A percentile compares a stretch with the other conserved stretches of the same genome.
Evolutionary conservation across 2,113 vertebrate species (phyloP).

Genomic region (Mola mola): DNA sequence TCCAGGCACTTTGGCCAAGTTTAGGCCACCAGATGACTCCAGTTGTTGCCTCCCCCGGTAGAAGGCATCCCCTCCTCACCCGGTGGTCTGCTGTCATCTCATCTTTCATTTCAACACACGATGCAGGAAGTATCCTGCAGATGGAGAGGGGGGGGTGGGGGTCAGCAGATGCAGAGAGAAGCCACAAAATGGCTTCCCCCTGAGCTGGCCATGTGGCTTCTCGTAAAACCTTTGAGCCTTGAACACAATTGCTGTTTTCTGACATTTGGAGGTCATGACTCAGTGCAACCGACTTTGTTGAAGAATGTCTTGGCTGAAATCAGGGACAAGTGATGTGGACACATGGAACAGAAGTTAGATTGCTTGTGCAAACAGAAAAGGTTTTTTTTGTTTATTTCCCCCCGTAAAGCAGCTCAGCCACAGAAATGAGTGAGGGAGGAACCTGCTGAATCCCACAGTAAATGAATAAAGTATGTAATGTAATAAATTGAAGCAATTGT

Average conservation of each 20-base stretch:
- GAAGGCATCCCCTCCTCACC: slow-evolving; percentile 55
- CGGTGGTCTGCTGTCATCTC: slow-evolving; percentile 77
- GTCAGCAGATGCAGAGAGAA: slow-evolving; percentile 67
- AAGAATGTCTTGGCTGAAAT: slow-evolving; percentile 4
- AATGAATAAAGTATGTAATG: slow-evolving; percentile 69
- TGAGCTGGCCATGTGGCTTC: slow-evolving; percentile 41
- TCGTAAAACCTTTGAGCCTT: slow-evolving; percentile 42
- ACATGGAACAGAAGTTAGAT: slow-evolving; percentile 24
- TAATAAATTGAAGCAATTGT: slow-evolving; percentile 65
- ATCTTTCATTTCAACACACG: slow-evolving; percentile 73
- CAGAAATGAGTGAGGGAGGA: slow-evolving; percentile 35
- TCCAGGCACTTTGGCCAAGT: slow-evolving; percentile 39
- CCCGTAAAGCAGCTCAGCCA: slow-evolving; percentile 14
- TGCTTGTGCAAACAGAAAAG: slow-evolving; percentile 44
- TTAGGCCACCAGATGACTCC: slow-evolving; percentile 70
- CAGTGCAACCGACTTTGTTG: neutral
- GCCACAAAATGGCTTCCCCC: slow-evolving; percentile 62
- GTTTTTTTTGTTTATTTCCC: slow-evolving; percentile 22
- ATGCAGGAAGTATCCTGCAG: slow-evolving; percentile 68
- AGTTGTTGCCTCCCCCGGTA: slow-evolving; percentile 60
- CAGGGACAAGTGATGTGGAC: slow-evolving; percentile 8
- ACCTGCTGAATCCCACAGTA: slow-evolving; percentile 63
- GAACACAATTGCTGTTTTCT: slow-evolving; percentile 6
- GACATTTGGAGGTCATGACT: slow-evolving; percentile 1
- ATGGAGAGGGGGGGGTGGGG: too few relatives aligned